Percentiles rank a stretch among this genome's conserved stretches.
Conservation (phyloP, 2,797 vertebrate genomes). For the Peromyscus nudipes region DNA sequence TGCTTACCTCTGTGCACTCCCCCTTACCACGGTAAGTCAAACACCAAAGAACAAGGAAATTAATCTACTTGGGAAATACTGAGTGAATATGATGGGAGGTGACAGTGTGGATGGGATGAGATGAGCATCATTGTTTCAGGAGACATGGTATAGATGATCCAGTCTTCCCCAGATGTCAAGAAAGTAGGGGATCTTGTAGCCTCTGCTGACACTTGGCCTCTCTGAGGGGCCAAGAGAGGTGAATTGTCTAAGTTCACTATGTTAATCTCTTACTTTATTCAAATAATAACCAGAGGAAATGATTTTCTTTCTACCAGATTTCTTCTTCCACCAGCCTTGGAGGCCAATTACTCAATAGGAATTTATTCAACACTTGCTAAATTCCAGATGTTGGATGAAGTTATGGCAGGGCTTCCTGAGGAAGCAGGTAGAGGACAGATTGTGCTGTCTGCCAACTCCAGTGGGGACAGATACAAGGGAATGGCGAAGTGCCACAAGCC, state of each 20-base stretch:
- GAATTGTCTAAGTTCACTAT: not conserved
- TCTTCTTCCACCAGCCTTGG: too few species aligned
- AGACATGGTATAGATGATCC: not conserved
- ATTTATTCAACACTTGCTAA: not conserved
- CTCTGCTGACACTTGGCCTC: too few species aligned
- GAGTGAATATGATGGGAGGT: not conserved
- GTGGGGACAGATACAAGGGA: not conserved
- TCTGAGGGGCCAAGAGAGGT: too few species aligned
- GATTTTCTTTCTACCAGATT: not conserved
- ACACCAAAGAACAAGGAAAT: accelerated
- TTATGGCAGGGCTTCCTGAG: not conserved
- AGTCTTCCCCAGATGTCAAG: not conserved
- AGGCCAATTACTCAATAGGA: not conserved
- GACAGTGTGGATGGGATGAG: accelerated
- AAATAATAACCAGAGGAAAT: not conserved
- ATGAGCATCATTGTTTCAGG: not conserved
- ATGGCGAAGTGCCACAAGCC: too few species aligned
- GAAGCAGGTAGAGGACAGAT: not conserved
- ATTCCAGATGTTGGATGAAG: too few species aligned
- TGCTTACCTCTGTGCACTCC: accelerated
- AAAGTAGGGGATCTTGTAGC: not conserved
- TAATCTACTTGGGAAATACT: accelerated
- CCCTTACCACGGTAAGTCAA: not conserved
- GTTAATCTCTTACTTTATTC: not conserved
- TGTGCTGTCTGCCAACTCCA: not conserved